Percentiles rank a stretch among this genome's conserved stretches.
Evolutionary conservation across 2,888 invertebrate species (phyloP).

Genomic region (Rosalia funebris): DNA sequence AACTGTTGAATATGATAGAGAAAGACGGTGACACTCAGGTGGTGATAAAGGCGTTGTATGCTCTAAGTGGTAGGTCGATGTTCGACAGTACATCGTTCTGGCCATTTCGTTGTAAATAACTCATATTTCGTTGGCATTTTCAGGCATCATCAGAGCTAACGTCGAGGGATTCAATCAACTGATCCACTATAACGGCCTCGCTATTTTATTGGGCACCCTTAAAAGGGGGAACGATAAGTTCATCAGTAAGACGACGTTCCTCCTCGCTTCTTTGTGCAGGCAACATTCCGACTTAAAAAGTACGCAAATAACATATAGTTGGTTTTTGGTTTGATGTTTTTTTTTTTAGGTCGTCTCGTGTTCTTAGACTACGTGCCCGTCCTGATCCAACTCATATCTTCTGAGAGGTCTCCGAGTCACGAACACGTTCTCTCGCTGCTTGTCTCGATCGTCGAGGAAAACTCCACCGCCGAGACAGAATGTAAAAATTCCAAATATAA

Average conservation of each 20-base stretch:
- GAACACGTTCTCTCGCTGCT: constrained; percentile 68
- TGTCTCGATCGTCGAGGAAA: constrained; percentile 62
- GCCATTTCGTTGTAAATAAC: too few species aligned
- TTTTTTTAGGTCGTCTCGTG: constrained; percentile 53
- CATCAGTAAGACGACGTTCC: constrained; percentile 78
- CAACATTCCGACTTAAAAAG: constrained; percentile 69
- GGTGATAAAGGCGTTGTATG: constrained; percentile 78
- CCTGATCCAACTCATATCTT: constrained; percentile 50
- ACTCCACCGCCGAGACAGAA: constrained; percentile 60
- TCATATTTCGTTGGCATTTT: constrained; percentile 20
- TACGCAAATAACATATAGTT: constrained; percentile 45
- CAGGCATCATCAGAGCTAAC: constrained; percentile 75
- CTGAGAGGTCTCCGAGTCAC: constrained; percentile 58
- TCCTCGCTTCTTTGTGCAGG: constrained; percentile 71
- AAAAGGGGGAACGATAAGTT: constrained; percentile 69
- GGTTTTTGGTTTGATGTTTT: too few species aligned
- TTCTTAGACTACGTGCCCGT: constrained; percentile 54
- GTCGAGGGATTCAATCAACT: constrained; percentile 71
- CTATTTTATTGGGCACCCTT: constrained; percentile 71
- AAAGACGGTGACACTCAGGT: constrained; percentile 69
- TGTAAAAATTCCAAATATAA: constrained; percentile 63
- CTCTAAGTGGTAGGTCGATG: constrained; percentile 83
- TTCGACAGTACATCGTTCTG: too few species aligned
- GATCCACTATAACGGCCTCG: constrained; percentile 70
- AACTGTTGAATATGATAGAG: constrained; percentile 71